Conservation (phyloP, 1,140 invertebrate genomes). For the Panonychus citri region DNA sequence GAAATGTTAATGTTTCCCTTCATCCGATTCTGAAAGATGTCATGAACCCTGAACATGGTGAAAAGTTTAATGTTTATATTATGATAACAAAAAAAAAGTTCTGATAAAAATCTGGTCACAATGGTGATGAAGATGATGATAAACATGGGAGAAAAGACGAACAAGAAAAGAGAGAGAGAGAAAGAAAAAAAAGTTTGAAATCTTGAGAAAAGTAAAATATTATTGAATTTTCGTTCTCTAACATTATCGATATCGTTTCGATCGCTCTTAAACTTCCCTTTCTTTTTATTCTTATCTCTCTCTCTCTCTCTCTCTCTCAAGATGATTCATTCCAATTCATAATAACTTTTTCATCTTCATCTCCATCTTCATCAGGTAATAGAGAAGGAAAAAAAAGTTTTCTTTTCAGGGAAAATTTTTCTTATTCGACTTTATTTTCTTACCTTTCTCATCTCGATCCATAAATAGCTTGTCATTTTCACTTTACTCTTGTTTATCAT, state of each 20-base stretch:
- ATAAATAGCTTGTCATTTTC: too few relatives aligned
- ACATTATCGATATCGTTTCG: neutral
- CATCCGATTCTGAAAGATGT: neutral
- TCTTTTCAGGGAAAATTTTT: neutral
- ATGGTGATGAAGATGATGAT: neutral
- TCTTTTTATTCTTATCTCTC: neutral
- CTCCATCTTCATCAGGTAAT: too few relatives aligned
- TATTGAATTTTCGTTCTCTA: neutral
- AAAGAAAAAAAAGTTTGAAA: neutral
- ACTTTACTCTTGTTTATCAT: too few relatives aligned
- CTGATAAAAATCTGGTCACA: neutral
- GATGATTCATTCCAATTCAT: too few relatives aligned
- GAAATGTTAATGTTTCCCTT: too few relatives aligned
- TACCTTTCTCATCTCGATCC: too few relatives aligned
- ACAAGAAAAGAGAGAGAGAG: neutral
- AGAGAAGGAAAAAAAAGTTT: too few relatives aligned
- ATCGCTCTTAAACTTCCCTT: neutral
- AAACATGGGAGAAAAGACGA: neutral
- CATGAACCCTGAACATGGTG: too few relatives aligned
- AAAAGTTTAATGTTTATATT: neutral
- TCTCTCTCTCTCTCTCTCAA: neutral
- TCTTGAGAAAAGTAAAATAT: neutral
- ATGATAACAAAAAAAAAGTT: neutral
- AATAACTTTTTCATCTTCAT: too few relatives aligned
- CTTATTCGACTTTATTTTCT: too few relatives aligned